Evolutionary conservation across 2,888 invertebrate genomes (phyloP), one percentile per base, ranked within the genome.

Genomic region (Protodeltote pygarga): DNA sequence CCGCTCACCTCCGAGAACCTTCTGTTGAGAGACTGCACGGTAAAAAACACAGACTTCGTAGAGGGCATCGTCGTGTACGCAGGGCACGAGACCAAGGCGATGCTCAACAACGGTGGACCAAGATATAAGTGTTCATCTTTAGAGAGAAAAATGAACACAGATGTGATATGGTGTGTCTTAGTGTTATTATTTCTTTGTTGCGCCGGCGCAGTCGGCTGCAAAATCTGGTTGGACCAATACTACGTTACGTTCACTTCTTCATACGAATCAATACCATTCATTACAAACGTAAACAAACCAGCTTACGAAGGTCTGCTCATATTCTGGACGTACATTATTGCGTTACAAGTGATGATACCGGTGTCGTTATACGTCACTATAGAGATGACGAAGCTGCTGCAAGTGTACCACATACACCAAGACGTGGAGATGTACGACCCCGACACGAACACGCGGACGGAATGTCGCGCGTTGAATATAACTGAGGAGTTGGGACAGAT

Each of bases 31-130:
- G 99, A 98, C 81, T 99, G 98, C 85, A 94, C 97, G 63, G 93
- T 99, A 70, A 98, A 98, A 91, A 99, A 99, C 87, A 99, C 99
- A 5, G 98, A 98, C 85, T 99, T 94, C 83, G 95, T 99, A 24
- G 99, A 99, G 84, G 99, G 99, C 45, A 96, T 99, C 78, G 98
- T 99, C 33, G 96, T 99, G 39, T 99, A 99, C 93, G 98, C 98
- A 62, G 96, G 99, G 47, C 98, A 98, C 85, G 99, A 99, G 92
- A 98, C 98, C 9, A 99, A 99, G 90, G 97, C 98, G 10, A 97
- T 99, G 97, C 93, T 99, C 55, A 99, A 99, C 88, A 99, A 98
- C 86, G 97, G 98, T 63, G 98, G 98, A 27, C 98, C 98, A 48
- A 94, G 98, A 29, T 97, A 96, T 89, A 99, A 98, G 89, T 94